Conservation (phyloP, 2,797 vertebrate species). For the Clamator glandarius region DNA sequence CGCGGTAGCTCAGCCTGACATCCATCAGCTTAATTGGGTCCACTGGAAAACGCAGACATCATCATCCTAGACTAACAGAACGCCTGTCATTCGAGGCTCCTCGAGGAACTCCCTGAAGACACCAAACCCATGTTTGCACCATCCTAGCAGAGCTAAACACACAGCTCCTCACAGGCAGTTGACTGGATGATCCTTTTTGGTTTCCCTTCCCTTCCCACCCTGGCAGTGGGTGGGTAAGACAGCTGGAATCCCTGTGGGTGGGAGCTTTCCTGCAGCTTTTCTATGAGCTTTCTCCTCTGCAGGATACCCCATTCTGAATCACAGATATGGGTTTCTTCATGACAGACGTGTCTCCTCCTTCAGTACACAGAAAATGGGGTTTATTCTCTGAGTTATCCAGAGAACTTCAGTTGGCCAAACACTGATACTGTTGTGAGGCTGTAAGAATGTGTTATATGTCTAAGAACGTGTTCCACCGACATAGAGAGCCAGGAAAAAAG, state of each 20-base stretch:
- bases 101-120: background rate
- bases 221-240: background rate
- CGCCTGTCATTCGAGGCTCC: background rate
- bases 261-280: background rate
- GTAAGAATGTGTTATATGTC: background rate
- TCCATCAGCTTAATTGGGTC: background rate
- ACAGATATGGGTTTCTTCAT: background rate
- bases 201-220: no score
- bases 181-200: background rate
- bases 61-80: background rate
- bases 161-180: background rate
- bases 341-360: background rate
- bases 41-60: background rate
- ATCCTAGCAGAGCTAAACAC: background rate
- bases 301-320: background rate
- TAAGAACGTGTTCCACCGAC: background rate
- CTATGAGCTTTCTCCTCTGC: background rate
- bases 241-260: fast-evolving
- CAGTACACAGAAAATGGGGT: background rate
- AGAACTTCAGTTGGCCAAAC: background rate
- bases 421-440: background rate
- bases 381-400: background rate
- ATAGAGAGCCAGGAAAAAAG: background rate
- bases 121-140: background rate
- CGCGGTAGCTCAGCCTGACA: background rate